Percentiles rank a stretch among this genome's conserved stretches.
Evolutionary conservation across 2,888 invertebrate species (phyloP).

Genomic region (Xanthia icteritia): DNA sequence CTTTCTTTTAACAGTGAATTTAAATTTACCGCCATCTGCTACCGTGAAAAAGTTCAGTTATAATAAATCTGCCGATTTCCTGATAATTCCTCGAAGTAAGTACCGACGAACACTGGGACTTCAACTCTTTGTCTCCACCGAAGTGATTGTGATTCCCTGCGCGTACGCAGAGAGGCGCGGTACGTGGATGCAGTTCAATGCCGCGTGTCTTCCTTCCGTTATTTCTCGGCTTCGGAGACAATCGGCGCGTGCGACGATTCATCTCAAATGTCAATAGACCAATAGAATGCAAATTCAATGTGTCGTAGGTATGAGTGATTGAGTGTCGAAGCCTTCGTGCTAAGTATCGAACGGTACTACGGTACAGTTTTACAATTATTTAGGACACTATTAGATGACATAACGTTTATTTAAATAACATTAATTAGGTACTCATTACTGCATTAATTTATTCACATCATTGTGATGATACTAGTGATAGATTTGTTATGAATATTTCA

Average conservation of each 20-base stretch:
- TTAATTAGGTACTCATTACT: neutral
- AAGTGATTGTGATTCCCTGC: conserved; percentile 72
- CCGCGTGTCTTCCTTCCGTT: conserved; percentile 85
- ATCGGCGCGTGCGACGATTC: conserved; percentile 63
- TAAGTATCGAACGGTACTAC: conserved; percentile 56
- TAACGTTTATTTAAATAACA: conserved; percentile 40
- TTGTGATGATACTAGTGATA: conserved; percentile 6
- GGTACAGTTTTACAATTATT: conserved; percentile 37
- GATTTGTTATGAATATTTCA: conserved; percentile 10
- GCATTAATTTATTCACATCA: conserved; percentile 5
- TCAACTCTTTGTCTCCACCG: conserved; percentile 56
- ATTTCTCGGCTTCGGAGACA: conserved; percentile 70
- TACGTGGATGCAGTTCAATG: conserved; percentile 75
- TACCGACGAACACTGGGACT: conserved; percentile 24
- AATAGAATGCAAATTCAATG: conserved; percentile 70
- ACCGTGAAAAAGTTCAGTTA: conserved; percentile 1
- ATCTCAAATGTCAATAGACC: conserved; percentile 77
- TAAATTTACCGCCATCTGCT: neutral
- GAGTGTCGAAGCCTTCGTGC: conserved; percentile 32
- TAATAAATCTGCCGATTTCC: conserved; percentile 19
- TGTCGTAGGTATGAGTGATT: conserved; percentile 31
- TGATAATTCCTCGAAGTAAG: conserved; percentile 46
- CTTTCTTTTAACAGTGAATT: conserved; percentile 17
- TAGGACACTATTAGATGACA: conserved; percentile 40
- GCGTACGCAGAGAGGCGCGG: conserved; percentile 61